Conservation (phyloP, 2,888 invertebrate species). For the Euzophera pinguis region DNA sequence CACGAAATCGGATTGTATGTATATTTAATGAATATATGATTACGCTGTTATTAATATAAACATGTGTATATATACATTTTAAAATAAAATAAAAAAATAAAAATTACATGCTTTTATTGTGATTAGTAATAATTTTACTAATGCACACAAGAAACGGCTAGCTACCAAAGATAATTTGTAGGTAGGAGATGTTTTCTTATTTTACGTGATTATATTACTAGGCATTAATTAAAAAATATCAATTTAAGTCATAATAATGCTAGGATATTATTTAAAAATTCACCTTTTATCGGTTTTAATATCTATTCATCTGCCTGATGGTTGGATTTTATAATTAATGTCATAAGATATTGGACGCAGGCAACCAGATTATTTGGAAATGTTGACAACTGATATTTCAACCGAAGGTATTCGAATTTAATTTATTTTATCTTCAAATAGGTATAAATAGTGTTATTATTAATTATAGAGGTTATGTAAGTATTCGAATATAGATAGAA, state of each 20-base stretch:
- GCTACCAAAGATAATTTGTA: slow-evolving; percentile 63
- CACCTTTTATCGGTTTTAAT: no score
- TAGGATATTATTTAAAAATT: no score
- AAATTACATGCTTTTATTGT: slow-evolving; percentile 25
- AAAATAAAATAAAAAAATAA: slow-evolving; percentile 13
- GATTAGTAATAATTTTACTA: slow-evolving; percentile 38
- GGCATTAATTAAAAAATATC: neutral
- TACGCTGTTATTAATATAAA: slow-evolving; percentile 14
- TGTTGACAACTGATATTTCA: no score
- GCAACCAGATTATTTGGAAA: no score
- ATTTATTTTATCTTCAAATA: no score
- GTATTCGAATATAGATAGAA: neutral
- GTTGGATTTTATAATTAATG: no score
- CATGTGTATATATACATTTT: slow-evolving; percentile 12
- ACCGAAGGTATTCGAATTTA: no score
- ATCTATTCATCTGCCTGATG: no score
- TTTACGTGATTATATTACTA: neutral
- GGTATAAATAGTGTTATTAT: no score
- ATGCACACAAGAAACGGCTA: slow-evolving; percentile 65
- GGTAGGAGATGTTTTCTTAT: neutral
- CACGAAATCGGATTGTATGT: slow-evolving; percentile 9
- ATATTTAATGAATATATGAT: slow-evolving; percentile 13
- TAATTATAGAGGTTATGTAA: neutral
- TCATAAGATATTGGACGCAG: no score
- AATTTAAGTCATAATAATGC: no score